Evolutionary conservation across 2,888 invertebrate genomes (phyloP), one percentile per base, ranked within the genome.

Genomic region (Salticus scenicus): DNA sequence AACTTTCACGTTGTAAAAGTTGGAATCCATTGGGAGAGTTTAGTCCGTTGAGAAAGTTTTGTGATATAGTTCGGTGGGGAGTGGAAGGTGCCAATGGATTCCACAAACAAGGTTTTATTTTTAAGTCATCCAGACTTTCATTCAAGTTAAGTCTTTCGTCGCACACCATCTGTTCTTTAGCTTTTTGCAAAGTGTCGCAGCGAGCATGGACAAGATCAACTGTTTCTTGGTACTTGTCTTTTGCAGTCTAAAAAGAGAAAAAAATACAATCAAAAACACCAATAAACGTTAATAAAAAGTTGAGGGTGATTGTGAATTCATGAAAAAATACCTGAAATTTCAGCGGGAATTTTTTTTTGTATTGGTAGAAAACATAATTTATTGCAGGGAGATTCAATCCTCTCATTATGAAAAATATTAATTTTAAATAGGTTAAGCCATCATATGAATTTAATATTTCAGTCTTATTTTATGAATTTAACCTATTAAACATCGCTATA

Each of bases 141-240:
- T 70, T 80, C 10, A 80, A 17, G 24, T 64, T 75, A 0, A 70
- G 63, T 24, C 51, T 30, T 47, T 77, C 73, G 5, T 86, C 76
- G 20, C 28, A 69, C 14, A 51, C 42, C 42, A 79, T 41, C 14
- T 89, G 89, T 12, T 88, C 88, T 66, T 88, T 88, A 31, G 89
- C 90, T 80, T 89, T 89, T 72, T 88, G 71, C 17, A 90, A 88
- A 27, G 89, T 88, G 37, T 89, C 90, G 72, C 90, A 89, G 24
- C 91, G 90, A 10, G 89, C 89, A 72, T 89, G 89, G 33, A 91
- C 89, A 76, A 91, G 89, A 51, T 91, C 90, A 82, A 91, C 90
- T 2, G 92, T 92, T 89, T 93, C 93, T 88, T 91, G 91, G 88
- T 92, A 92, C 33, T 92, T 90, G 37, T 91, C 90, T 87, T 92